These are phyloP conservation scores for Semaprochilodus insignis DNA, from an alignment of 2,797 vertebrate species.

Conservation along the genomic window DNA sequence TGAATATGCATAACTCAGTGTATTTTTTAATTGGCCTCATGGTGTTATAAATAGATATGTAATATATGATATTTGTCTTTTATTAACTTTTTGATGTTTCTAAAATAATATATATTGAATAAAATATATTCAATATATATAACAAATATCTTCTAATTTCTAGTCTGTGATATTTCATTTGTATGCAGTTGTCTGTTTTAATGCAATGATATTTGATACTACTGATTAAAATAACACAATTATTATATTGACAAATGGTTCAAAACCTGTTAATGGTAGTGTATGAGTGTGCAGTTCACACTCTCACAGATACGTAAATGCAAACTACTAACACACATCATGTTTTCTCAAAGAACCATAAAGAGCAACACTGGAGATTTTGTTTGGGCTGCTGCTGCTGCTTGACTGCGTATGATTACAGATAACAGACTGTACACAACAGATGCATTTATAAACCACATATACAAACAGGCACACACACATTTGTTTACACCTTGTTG, in stretches of 20 bases:
- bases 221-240: too few species aligned
- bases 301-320: not conserved
- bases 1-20: too few species aligned
- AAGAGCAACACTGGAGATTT: not conserved
- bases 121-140: too few species aligned
- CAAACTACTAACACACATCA: not conserved
- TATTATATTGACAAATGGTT: too few species aligned
- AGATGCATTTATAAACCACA: conserved; percentile 4
- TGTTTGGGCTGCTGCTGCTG: conserved; percentile 3
- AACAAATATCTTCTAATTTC: too few species aligned
- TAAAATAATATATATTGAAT: not conserved
- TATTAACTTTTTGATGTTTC: not conserved
- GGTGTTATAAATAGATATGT: too few species aligned
- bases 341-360: not conserved
- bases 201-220: too few species aligned
- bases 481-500: not conserved
- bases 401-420: not conserved
- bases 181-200: too few species aligned
- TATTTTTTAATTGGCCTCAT: too few species aligned
- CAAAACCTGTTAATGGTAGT: too few species aligned
- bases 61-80: too few species aligned
- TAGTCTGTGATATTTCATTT: too few species aligned
- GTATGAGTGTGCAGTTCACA: not conserved
- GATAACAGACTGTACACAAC: not conserved
- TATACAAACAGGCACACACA: conserved; percentile 3